Evolutionary conservation across 1,140 invertebrate genomes (phyloP).

Genomic region (Reticulitermes speratus): DNA sequence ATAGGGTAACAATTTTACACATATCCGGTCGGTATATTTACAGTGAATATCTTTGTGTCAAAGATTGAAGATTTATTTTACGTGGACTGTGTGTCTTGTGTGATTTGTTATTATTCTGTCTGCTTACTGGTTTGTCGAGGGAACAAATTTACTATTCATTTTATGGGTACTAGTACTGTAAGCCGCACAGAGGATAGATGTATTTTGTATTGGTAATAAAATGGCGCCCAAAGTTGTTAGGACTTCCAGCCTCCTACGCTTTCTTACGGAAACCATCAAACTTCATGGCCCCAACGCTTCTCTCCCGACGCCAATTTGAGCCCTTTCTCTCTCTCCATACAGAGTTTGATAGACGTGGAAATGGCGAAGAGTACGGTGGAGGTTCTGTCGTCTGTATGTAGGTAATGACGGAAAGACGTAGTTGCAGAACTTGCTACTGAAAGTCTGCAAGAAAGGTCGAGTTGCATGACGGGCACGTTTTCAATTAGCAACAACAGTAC

Average conservation of each 20-base stretch:
- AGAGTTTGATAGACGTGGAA: slow-evolving; percentile 11
- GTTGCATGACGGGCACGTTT: neutral
- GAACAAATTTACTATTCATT: too few relatives aligned
- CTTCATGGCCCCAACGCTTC: neutral
- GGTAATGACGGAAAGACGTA: neutral
- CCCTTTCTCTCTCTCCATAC: neutral
- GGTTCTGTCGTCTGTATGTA: neutral
- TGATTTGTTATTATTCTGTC: too few relatives aligned
- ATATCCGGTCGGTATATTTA: too few relatives aligned
- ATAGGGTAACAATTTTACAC: too few relatives aligned
- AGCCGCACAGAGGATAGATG: neutral
- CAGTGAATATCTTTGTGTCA: too few relatives aligned
- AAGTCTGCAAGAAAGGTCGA: neutral
- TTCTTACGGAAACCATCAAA: slow-evolving; percentile 7
- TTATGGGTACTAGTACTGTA: neutral
- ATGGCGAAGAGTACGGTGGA: neutral
- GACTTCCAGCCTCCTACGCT: neutral
- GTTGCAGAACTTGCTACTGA: neutral
- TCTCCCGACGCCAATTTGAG: neutral
- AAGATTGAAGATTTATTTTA: too few relatives aligned
- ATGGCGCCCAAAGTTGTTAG: neutral
- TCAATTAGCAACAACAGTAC: slow-evolving; percentile 1
- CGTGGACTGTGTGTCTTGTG: too few relatives aligned
- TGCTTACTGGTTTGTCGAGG: too few relatives aligned
- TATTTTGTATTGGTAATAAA: neutral